Evolutionary conservation across 2,888 invertebrate genomes (phyloP).

Genomic region (Spisula solida): DNA sequence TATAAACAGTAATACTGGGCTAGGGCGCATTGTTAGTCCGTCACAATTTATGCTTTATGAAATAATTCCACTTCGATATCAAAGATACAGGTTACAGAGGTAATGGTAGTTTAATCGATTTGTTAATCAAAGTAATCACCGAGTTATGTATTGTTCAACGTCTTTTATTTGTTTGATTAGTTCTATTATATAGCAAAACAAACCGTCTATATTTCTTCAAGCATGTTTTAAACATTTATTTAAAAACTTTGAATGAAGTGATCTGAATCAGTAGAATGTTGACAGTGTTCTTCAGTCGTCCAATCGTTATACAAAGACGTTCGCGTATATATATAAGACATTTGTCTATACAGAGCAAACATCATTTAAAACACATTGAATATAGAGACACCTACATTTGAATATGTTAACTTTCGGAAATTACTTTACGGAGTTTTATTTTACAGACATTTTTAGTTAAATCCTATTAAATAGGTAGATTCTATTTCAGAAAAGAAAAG

Average conservation of each 20-base stretch:
- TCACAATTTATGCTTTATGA: not conserved
- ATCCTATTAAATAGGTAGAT: not conserved
- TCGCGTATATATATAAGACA: not conserved
- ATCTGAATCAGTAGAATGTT: not conserved
- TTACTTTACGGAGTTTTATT: not conserved
- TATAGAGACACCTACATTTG: not conserved
- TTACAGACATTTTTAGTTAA: not conserved
- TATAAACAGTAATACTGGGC: not conserved
- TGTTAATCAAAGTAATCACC: conserved; percentile 25
- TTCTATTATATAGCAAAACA: conserved; percentile 25
- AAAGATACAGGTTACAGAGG: conserved; percentile 26
- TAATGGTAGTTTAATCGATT: conserved; percentile 11
- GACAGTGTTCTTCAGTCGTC: conserved; percentile 2
- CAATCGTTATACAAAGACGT: not conserved
- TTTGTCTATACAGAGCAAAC: not conserved
- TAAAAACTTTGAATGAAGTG: not conserved
- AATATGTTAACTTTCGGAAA: not conserved
- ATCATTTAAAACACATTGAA: not conserved
- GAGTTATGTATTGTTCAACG: conserved; percentile 37
- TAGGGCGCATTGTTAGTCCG: not conserved
- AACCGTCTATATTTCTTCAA: conserved; percentile 9
- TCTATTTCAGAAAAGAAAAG: not conserved
- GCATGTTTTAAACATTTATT: conserved; percentile 5
- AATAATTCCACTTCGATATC: not conserved
- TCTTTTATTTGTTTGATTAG: conserved; percentile 33